Evolutionary conservation across 2,888 invertebrate species (phyloP).

Genomic region (Tyria jacobaeae): DNA sequence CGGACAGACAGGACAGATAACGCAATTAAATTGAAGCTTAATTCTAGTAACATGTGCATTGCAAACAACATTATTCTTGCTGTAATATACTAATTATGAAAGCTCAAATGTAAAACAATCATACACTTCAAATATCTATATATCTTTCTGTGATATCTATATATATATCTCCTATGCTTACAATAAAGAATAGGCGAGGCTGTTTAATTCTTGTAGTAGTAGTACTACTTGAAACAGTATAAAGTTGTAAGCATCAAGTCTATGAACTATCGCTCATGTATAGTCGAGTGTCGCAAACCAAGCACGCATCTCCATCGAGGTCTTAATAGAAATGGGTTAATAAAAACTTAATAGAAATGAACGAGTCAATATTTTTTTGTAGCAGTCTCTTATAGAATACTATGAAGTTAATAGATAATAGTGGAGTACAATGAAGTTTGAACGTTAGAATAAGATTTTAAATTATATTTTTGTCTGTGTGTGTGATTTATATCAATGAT

Average conservation of each 20-base stretch:
- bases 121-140: no score
- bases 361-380: background rate
- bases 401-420: background rate
- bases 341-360: constrained; percentile 9
- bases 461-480: background rate
- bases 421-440: background rate
- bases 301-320: constrained; percentile 43
- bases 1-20: no score
- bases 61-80: no score
- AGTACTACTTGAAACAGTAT: background rate
- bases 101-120: no score
- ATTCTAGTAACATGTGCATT: no score
- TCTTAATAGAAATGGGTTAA: constrained; percentile 32
- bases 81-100: no score
- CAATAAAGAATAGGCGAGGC: no score
- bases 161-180: no score
- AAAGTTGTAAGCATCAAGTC: background rate
- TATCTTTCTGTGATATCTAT: no score
- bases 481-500: background rate
- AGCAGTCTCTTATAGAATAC: background rate
- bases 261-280: background rate
- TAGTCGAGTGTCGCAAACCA: constrained; percentile 20
- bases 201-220: no score
- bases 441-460: background rate
- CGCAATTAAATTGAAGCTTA: no score